Conservation (phyloP, 2,888 invertebrate genomes). For the Horisme vitalbata region DNA sequence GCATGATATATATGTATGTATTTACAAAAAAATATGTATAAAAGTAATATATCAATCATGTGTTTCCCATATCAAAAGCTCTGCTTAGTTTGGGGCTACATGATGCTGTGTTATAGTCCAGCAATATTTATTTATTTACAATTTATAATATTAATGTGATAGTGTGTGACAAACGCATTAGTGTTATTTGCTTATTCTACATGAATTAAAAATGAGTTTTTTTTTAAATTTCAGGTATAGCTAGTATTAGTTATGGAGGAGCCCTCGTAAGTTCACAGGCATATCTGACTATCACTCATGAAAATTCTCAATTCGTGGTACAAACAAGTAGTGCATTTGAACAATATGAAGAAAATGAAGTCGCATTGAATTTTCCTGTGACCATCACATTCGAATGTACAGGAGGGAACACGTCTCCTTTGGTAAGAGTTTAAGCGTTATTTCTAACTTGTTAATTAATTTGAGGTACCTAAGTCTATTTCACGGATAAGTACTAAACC, state of each 20-base stretch:
- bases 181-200: too few relatives aligned
- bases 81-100: too few relatives aligned
- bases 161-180: too few relatives aligned
- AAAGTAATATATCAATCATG: too few relatives aligned
- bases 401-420: constrained; percentile 37
- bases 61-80: too few relatives aligned
- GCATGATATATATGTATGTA: too few relatives aligned
- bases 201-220: neutral
- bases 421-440: constrained; percentile 43
- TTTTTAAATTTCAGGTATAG: constrained; percentile 47
- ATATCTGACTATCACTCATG: constrained; percentile 46
- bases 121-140: too few relatives aligned
- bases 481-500: neutral
- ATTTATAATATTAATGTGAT: too few relatives aligned
- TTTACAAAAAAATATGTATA: too few relatives aligned
- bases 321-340: constrained; percentile 48
- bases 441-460: neutral
- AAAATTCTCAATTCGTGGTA: constrained; percentile 46
- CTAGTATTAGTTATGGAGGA: constrained; percentile 37
- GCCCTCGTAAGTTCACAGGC: constrained; percentile 47
- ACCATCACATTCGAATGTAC: constrained; percentile 54
- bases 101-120: too few relatives aligned
- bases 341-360: constrained; percentile 67
- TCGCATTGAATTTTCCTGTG: constrained; percentile 40
- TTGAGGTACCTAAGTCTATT: neutral